phyloP scores from a whole-genome alignment of 2,113 vertebrate genomes.

The Calonectris borealis region DNA sequence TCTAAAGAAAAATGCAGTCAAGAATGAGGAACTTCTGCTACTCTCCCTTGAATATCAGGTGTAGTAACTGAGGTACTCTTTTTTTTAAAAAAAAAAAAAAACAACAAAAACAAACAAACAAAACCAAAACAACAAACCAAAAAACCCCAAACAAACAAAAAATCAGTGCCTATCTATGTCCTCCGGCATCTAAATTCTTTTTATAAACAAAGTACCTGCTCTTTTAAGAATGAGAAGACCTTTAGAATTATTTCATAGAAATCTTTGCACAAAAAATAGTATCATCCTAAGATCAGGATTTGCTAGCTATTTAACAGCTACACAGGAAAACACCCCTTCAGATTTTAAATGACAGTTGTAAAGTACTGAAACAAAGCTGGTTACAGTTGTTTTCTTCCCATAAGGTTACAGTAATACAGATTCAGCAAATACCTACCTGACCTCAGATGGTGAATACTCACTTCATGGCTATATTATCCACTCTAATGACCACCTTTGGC shows the following conservation, averaged over 20 bases:
- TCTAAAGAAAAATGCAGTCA: background rate
- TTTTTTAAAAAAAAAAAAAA: background rate
- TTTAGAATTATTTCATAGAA: background rate
- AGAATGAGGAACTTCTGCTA: background rate
- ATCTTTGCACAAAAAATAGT: background rate
- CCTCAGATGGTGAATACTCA: slow-evolving; percentile 74
- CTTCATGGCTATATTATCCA: slow-evolving; percentile 77
- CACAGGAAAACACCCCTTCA: background rate
- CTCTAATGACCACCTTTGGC: slow-evolving; percentile 76
- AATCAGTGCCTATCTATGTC: accelerated
- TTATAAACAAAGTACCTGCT: background rate
- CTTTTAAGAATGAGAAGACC: background rate
- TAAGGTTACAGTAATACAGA: slow-evolving; percentile 82
- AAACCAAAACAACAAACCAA: too few species aligned
- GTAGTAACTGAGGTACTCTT: background rate
- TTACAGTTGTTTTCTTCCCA: background rate
- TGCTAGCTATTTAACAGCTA: background rate
- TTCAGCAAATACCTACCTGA: slow-evolving; percentile 70
- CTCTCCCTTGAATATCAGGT: background rate
- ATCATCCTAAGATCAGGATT: background rate
- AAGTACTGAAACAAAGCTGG: background rate
- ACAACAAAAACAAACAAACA: too few species aligned
- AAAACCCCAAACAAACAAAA: too few species aligned
- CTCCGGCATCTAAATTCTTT: background rate
- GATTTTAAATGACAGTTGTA: background rate